These are phyloP conservation scores for Torymus texanus DNA, from an alignment of 2,888 invertebrate species.

Conservation along the genomic window DNA sequence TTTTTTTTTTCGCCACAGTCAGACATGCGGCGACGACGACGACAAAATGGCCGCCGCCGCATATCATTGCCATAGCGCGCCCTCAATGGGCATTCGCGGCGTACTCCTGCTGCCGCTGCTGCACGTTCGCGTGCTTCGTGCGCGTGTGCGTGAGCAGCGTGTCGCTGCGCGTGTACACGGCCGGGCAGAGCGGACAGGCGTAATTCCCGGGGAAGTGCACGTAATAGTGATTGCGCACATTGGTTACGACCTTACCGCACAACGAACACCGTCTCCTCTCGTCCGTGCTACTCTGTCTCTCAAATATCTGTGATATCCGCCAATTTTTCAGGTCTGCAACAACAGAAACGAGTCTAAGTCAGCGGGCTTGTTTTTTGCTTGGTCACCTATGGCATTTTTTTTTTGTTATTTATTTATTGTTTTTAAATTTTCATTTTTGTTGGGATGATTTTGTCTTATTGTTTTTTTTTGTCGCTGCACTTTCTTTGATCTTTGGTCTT, in stretches of 20 bases:
- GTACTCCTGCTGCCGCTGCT: conserved; percentile 23
- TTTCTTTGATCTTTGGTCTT: conserved; percentile 7
- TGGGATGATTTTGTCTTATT: conserved; percentile 35
- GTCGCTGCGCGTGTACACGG: conserved; percentile 79
- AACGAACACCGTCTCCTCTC: conserved; percentile 78
- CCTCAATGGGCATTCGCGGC: conserved; percentile 14
- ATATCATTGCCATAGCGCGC: too few relatives aligned
- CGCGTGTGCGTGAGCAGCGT: conserved; percentile 79
- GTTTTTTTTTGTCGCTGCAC: conserved; percentile 1
- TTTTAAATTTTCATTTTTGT: conserved; percentile 54
- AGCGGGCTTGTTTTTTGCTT: conserved; percentile 41
- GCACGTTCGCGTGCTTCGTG: conserved; percentile 76
- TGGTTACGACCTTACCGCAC: conserved; percentile 80
- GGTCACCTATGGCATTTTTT: conserved; percentile 26
- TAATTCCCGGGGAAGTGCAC: conserved; percentile 80
- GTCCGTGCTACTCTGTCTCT: conserved; percentile 78
- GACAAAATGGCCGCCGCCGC: conserved; percentile 37
- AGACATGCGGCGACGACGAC: too few relatives aligned
- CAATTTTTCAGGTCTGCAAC: conserved; percentile 78
- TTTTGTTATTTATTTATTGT: conserved; percentile 49
- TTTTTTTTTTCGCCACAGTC: too few relatives aligned
- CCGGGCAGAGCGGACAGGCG: conserved; percentile 78
- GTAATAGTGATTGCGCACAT: conserved; percentile 80
- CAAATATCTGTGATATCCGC: conserved; percentile 79
- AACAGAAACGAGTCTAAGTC: conserved; percentile 65